These are phyloP conservation scores for Zoanthus sansibaricus DNA, from an alignment of 92 coral and sea anemone species.

Conservation along the genomic window DNA sequence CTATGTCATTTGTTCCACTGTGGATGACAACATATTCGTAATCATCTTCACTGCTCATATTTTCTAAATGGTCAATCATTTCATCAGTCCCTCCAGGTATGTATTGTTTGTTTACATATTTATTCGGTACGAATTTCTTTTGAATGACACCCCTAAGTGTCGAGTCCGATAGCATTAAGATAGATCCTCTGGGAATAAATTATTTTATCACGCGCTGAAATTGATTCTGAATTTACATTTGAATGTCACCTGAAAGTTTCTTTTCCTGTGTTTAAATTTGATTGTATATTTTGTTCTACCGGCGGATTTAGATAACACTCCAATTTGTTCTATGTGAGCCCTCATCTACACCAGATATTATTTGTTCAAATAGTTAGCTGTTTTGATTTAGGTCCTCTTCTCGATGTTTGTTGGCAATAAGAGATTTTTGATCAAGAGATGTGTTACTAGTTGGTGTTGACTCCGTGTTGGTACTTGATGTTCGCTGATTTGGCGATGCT, in stretches of 20 bases:
- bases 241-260: too few relatives aligned
- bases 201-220: too few relatives aligned
- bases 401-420: too few relatives aligned
- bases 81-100: conserved; percentile 36
- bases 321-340: too few relatives aligned
- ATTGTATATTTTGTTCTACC: too few relatives aligned
- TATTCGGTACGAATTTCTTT: conserved; percentile 18
- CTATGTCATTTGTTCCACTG: conserved; percentile 15
- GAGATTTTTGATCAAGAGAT: too few relatives aligned
- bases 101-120: conserved; percentile 39
- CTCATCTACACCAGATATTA: too few relatives aligned
- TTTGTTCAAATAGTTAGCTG: too few relatives aligned
- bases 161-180: conserved; percentile 24
- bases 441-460: neutral
- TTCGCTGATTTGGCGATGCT: conserved; percentile 1
- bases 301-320: too few relatives aligned
- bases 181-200: neutral
- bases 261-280: too few relatives aligned
- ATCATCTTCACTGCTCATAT: conserved; percentile 30
- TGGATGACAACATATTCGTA: conserved; percentile 44
- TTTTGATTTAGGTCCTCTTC: too few relatives aligned
- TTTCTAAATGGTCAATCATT: conserved; percentile 2
- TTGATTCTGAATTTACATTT: neutral
- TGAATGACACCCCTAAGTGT: conserved; percentile 30
- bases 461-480: neutral